Base-by-base conservation (phyloP, 2,797 vertebrate species). In the Lycodopsis pacificus region DNA sequence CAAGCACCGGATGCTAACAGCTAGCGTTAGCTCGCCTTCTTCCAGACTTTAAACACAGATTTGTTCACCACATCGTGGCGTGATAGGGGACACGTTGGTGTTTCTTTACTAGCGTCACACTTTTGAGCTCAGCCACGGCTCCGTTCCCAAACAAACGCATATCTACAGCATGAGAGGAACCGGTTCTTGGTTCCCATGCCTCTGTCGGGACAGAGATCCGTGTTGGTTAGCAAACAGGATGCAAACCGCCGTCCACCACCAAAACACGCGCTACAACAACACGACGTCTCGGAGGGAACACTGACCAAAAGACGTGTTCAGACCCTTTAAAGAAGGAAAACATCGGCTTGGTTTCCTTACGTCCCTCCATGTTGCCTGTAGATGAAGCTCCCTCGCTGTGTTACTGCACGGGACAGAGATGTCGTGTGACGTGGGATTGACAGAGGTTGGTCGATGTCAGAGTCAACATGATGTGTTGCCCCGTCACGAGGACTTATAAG, bases 391-490 rank as follows among this genome's bases (percentile, higher is more conserved):
- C 19, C 8, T n/a, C 1, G 2, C n/a, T 30, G 10, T 32, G 58
- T 25, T 13, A 11, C 14, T 4, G 9, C 44, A 11, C 8, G 14
- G 51, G 27, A 51, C 56, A 12, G 38, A 72, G 30, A 44, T 32
- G 42, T 17, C 13, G 25, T 2, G 4, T 27, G 22, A 11, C 17
- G 19, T 22, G 19, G 19, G 64, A 17, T 56, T 56, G 42, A 80
- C 74, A 13, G 71, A 78, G 77, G 77, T 38, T 51, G 53, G 64
- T 4, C 4, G 14, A 61, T 44, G 79, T 73, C 87, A 70, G 77
- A 62, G 62, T 64, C 34, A 63, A 78, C 65, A 74, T 71, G 83
- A 86, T 72, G 36, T 64, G 73, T 73, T 70, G 2, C 56, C 38
- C 68, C 3, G n/a, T 69, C 65, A 49, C 67, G 65, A 76, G 75